These are phyloP conservation scores for Zootoca vivipara DNA, from an alignment of 2,113 vertebrate genomes.

Conservation along the genomic window DNA sequence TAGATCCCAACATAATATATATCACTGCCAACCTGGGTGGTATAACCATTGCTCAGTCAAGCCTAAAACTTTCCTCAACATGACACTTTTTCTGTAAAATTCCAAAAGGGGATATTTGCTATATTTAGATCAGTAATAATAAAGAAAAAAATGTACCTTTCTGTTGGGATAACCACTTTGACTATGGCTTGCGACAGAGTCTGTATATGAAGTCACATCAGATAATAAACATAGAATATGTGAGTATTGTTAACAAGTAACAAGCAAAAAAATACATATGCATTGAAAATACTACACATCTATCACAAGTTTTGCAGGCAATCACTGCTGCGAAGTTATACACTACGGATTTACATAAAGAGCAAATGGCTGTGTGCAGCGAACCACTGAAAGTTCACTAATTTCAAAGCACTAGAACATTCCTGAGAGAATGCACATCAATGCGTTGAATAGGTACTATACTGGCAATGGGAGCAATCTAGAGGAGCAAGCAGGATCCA, in stretches of 20 bases:
- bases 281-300: conserved; percentile 92
- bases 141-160: conserved; percentile 99
- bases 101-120: conserved; percentile 94
- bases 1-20: conserved; percentile 44
- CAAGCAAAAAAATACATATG: conserved; percentile 98
- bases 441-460: conserved; percentile 78
- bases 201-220: conserved; percentile 99
- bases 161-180: conserved; percentile 99
- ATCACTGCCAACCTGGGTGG: conserved; percentile 42
- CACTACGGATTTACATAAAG: conserved; percentile 83
- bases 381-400: conserved; percentile 80
- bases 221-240: conserved; percentile 99
- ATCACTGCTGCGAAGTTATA: conserved; percentile 88
- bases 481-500: background rate
- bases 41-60: conserved; percentile 95
- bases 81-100: conserved; percentile 81
- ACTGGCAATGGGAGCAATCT: conserved; percentile 56
- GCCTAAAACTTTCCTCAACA: conserved; percentile 87
- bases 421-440: conserved; percentile 80
- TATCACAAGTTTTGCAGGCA: conserved; percentile 88
- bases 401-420: conserved; percentile 79
- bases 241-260: conserved; percentile 99
- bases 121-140: conserved; percentile 99
- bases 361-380: conserved; percentile 76
- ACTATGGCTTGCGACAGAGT: conserved; percentile 99